phyloP scores from a whole-genome alignment of 1,140 invertebrate species.

The Chymomyza costata region DNA sequence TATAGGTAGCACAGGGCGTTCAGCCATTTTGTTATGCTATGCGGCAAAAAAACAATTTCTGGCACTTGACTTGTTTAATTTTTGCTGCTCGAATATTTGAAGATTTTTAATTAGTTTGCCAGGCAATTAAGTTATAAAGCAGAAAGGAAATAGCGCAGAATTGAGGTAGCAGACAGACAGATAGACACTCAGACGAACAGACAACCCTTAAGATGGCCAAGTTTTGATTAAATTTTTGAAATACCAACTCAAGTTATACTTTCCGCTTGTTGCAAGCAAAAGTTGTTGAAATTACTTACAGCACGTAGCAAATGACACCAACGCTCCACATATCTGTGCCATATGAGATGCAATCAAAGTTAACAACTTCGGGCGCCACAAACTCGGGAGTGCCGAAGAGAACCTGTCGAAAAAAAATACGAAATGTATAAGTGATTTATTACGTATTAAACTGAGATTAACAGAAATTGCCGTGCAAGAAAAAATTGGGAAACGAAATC shows the following conservation, averaged over 20 bases:
- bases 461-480: too few relatives aligned
- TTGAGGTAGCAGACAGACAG: too few relatives aligned
- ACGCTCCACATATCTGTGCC: slow-evolving; percentile 99
- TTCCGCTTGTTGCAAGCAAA: too few relatives aligned
- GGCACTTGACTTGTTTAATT: slow-evolving; percentile 56
- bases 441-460: too few relatives aligned
- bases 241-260: slow-evolving; percentile 1
- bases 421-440: neutral
- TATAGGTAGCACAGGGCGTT: too few relatives aligned
- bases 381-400: slow-evolving; percentile 99
- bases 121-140: neutral
- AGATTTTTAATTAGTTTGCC: slow-evolving; percentile 60
- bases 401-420: slow-evolving; percentile 78
- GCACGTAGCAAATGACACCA: slow-evolving; percentile 97
- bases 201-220: slow-evolving; percentile 11
- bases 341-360: slow-evolving; percentile 96
- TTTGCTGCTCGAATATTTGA: slow-evolving; percentile 33
- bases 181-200: too few relatives aligned
- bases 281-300: slow-evolving; percentile 87
- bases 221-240: slow-evolving; percentile 39
- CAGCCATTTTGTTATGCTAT: too few relatives aligned
- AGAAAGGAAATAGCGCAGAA: too few relatives aligned
- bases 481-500: too few relatives aligned
- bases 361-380: slow-evolving; percentile 98
- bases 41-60: slow-evolving; percentile 2